Conservation (phyloP, 1,140 invertebrate genomes). For the Trissolcus basalis region DNA sequence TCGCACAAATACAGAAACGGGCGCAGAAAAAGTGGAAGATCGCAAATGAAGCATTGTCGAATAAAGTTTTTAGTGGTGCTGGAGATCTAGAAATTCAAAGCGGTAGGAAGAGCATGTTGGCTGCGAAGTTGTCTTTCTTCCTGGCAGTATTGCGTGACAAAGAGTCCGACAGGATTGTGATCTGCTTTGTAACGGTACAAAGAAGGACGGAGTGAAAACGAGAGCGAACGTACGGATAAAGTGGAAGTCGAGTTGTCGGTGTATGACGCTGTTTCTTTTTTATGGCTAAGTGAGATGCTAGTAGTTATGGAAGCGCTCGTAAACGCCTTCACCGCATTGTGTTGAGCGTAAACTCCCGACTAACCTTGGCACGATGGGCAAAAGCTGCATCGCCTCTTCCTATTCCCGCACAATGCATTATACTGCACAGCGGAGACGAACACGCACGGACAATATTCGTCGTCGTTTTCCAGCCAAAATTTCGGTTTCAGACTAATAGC, state of each 20-base stretch:
- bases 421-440: conserved; percentile 38
- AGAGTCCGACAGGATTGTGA: conserved; percentile 52
- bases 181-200: conserved; percentile 34
- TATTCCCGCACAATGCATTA: conserved; percentile 52
- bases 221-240: conserved; percentile 43
- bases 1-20: conserved; percentile 21
- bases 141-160: conserved; percentile 51
- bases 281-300: conserved; percentile 49
- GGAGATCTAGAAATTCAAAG: conserved; percentile 34
- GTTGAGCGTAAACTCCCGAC: conserved; percentile 22
- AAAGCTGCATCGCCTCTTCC: conserved; percentile 37
- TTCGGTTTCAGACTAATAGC: conserved; percentile 18
- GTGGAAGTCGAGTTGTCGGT: conserved; percentile 36
- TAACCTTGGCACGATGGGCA: conserved; percentile 51
- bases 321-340: conserved; percentile 54
- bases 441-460: conserved; percentile 8
- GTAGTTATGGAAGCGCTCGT: conserved; percentile 54
- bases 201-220: conserved; percentile 16
- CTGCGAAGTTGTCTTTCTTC: conserved; percentile 33
- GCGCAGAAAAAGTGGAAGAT: conserved; percentile 31
- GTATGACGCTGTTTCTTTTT: conserved; percentile 46
- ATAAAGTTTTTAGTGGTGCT: conserved; percentile 43
- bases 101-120: conserved; percentile 20
- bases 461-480: conserved; percentile 5
- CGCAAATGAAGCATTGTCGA: conserved; percentile 55